Evolutionary conservation across 2,797 vertebrate species (phyloP).

Genomic region (Trachops cirrhosus): DNA sequence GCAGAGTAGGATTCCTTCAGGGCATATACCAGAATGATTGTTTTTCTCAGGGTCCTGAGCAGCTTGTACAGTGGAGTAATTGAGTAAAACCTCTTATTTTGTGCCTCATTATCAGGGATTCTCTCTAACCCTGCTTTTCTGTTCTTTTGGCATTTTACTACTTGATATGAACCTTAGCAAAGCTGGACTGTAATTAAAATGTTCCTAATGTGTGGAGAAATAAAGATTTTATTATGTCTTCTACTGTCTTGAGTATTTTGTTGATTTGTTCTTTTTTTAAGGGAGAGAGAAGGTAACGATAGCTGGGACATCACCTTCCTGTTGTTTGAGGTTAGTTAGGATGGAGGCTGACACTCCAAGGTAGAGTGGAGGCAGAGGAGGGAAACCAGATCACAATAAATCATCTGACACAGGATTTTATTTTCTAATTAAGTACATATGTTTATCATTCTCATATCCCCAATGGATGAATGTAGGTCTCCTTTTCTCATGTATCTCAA

Average conservation of each 20-base stretch:
- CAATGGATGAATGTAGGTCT: neutral
- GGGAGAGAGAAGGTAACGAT: neutral
- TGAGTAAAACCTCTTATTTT: neutral
- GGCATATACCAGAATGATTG: neutral
- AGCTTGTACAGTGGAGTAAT: neutral
- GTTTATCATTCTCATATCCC: neutral
- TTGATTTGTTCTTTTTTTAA: neutral
- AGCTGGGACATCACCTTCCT: neutral
- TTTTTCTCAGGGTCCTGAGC: conserved; percentile 4
- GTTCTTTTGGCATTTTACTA: conserved; percentile 31
- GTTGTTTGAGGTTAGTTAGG: neutral
- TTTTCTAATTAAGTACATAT: conserved; percentile 19
- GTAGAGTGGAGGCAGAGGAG: neutral
- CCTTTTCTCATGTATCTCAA: neutral
- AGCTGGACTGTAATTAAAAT: conserved; percentile 47
- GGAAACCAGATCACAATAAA: conserved; percentile 8
- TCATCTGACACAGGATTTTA: conserved; percentile 17
- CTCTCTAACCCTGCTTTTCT: neutral
- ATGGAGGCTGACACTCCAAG: neutral
- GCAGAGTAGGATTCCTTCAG: conserved; percentile 5
- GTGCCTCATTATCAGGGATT: conserved; percentile 23
- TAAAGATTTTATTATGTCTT: conserved; percentile 49
- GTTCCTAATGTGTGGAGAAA: conserved; percentile 49
- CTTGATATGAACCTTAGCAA: conserved; percentile 35
- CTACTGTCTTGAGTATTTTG: conserved; percentile 36